Conservation (phyloP, 2,113 vertebrate species). For the Cheilinus undulatus region DNA sequence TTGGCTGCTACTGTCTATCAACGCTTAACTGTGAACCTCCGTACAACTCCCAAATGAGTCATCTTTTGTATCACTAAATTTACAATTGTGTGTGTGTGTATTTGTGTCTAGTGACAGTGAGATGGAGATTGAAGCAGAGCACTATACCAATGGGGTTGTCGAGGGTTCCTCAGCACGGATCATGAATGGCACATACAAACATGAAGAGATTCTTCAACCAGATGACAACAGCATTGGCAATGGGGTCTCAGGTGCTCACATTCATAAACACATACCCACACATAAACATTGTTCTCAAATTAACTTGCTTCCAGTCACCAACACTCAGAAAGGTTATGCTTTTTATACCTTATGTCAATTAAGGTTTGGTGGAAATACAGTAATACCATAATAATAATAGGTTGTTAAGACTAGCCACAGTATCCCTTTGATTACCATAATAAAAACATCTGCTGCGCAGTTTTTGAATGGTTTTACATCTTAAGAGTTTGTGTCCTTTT, state of each 20-base stretch:
- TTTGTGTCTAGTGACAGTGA: slow-evolving; percentile 89
- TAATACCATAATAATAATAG: no score
- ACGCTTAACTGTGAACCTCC: not conserved
- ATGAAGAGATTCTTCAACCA: slow-evolving; percentile 93
- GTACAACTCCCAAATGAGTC: not conserved
- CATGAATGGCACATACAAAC: slow-evolving; percentile 97
- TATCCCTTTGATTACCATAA: no score
- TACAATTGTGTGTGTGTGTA: no score
- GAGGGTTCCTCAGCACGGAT: slow-evolving; percentile 92
- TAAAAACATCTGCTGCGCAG: no score
- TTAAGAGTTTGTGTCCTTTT: no score
- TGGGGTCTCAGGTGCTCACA: slow-evolving; percentile 76
- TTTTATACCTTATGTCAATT: no score
- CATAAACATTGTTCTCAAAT: not conserved
- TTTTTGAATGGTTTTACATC: no score
- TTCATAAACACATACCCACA: slow-evolving; percentile 5
- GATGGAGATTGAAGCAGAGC: slow-evolving; percentile 97
- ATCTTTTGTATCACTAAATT: not conserved
- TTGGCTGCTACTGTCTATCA: not conserved
- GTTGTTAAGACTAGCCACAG: no score
- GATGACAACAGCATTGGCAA: slow-evolving; percentile 96
- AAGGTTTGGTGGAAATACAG: no score
- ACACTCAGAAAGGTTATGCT: no score
- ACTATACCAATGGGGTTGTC: slow-evolving; percentile 94
- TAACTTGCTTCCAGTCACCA: no score